Evolutionary conservation across 2,888 invertebrate genomes (phyloP).

Genomic region (Tribolium freemani): DNA sequence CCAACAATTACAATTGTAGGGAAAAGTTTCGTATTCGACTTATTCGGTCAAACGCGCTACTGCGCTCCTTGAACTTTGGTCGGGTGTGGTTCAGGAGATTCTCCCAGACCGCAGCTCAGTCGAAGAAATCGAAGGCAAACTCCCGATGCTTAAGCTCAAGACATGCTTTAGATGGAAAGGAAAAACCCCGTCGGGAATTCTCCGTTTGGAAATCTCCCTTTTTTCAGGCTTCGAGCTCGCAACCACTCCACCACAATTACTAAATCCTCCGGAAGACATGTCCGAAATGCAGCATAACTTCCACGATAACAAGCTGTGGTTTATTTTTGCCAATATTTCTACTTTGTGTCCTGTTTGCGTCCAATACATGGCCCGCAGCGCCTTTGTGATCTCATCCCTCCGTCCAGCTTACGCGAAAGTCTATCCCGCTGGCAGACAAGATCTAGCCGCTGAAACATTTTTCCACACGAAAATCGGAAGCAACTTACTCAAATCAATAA

Average conservation of each 20-base stretch:
- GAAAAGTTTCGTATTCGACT: conserved; percentile 75
- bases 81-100: conserved; percentile 76
- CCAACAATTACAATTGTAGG: conserved; percentile 62
- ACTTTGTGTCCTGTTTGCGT: conserved; percentile 76
- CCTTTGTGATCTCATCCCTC: conserved; percentile 74
- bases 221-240: conserved; percentile 77
- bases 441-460: conserved; percentile 76
- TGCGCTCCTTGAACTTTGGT: conserved; percentile 73
- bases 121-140: conserved; percentile 76
- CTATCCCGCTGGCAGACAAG: conserved; percentile 74
- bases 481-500: conserved; percentile 73
- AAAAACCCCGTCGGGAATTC: conserved; percentile 73
- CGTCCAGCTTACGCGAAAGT: conserved; percentile 76
- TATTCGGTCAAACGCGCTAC: conserved; percentile 74
- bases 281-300: conserved; percentile 75
- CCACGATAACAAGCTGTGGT: conserved; percentile 75
- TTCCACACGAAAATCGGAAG: conserved; percentile 76
- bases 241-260: conserved; percentile 66
- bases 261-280: conserved; percentile 72
- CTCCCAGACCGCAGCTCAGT: conserved; percentile 75
- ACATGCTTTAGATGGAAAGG: conserved; percentile 79
- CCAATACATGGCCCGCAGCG: conserved; percentile 73
- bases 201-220: conserved; percentile 74
- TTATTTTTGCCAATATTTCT: conserved; percentile 75
- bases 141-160: conserved; percentile 75